A percentile compares a stretch with the other conserved stretches of the same genome.
Evolutionary conservation across 2,797 vertebrate genomes (phyloP).

Genomic region (Melopsittacus undulatus): DNA sequence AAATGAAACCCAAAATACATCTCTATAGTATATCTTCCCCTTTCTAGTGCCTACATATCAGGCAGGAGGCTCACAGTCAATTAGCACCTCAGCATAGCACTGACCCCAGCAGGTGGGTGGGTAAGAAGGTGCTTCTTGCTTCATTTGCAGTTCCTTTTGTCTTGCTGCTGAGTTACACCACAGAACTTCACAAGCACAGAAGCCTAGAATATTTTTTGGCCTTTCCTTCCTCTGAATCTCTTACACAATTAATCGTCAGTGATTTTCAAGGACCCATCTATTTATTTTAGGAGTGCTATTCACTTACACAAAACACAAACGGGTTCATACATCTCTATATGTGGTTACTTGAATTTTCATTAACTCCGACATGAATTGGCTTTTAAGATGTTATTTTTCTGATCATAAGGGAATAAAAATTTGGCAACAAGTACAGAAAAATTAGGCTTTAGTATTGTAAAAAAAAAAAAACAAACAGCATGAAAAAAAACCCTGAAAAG

Average conservation of each 20-base stretch:
- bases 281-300: not conserved
- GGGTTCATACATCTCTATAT: not conserved
- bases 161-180: not conserved
- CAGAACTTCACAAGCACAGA: not conserved
- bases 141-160: conserved; percentile 40
- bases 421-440: not conserved
- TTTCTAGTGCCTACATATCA: not conserved
- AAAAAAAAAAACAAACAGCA: not conserved
- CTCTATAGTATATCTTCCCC: not conserved
- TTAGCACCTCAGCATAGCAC: conserved; percentile 37
- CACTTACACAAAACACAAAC: not conserved
- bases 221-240: not conserved
- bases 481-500: not conserved
- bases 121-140: not conserved
- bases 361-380: not conserved
- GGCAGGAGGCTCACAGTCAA: not conserved
- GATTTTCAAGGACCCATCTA: not conserved
- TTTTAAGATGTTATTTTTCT: not conserved
- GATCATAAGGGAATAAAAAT: not conserved
- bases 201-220: not conserved
- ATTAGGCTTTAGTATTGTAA: not conserved
- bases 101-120: not conserved
- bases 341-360: not conserved
- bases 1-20: not conserved
- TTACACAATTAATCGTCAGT: not conserved